These are phyloP conservation scores for Bombus sylvicola DNA, from an alignment of 1,140 invertebrate species.

Conservation along the genomic window DNA sequence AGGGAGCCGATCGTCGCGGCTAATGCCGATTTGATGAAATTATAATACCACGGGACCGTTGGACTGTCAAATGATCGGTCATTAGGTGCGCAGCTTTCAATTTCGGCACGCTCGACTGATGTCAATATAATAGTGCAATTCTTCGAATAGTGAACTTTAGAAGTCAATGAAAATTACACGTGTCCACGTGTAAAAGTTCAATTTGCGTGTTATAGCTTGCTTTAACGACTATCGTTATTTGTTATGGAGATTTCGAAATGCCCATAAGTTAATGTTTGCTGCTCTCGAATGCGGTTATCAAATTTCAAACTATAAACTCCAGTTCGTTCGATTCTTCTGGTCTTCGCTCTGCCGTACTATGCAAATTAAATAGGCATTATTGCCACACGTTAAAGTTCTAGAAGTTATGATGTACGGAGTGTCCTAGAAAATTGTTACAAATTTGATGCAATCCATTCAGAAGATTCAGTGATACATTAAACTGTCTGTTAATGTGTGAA, in stretches of 20 bases:
- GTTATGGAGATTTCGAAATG: background rate
- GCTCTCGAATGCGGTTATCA: background rate
- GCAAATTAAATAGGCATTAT: background rate
- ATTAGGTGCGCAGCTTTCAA: slow-evolving; percentile 45
- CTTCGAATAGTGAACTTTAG: slow-evolving; percentile 55
- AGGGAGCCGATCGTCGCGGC: slow-evolving; percentile 41
- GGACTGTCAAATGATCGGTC: slow-evolving; percentile 58
- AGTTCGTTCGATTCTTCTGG: background rate
- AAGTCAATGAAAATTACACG: slow-evolving; percentile 40
- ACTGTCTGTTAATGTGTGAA: no score
- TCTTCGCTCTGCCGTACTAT: no score
- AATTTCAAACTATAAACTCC: background rate
- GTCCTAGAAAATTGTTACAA: background rate
- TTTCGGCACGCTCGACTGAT: slow-evolving; percentile 58
- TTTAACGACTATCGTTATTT: slow-evolving; percentile 36
- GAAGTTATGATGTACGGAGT: background rate
- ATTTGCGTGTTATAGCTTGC: background rate
- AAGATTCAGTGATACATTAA: no score
- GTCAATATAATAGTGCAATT: slow-evolving; percentile 75
- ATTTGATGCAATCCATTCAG: background rate
- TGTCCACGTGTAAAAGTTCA: background rate
- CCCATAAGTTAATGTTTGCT: background rate
- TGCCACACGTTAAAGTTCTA: no score
- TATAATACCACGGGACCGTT: slow-evolving; percentile 68
- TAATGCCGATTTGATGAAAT: slow-evolving; percentile 73